Evolutionary conservation across 1,140 invertebrate genomes (phyloP).

Genomic region (Vanessa atalanta): DNA sequence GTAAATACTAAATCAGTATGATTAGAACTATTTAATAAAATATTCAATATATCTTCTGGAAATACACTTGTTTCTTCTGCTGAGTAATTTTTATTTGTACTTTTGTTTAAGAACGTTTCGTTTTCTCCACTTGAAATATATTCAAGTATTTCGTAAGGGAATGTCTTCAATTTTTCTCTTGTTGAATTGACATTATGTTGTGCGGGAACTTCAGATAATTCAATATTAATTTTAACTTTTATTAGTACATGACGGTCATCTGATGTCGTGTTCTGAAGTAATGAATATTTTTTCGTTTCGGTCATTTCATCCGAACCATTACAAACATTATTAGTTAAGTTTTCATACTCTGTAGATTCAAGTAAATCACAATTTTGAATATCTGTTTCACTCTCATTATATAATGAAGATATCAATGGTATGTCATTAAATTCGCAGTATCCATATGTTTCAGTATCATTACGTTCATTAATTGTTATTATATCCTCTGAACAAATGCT

Average conservation of each 20-base stretch:
- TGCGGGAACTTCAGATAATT: neutral
- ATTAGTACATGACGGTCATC: neutral
- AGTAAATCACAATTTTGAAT: neutral
- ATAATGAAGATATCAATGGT: neutral
- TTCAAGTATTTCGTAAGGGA: neutral
- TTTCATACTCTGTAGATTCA: neutral
- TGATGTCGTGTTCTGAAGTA: neutral
- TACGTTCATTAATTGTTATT: neutral
- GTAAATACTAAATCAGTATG: neutral
- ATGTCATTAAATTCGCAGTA: neutral
- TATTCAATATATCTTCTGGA: neutral
- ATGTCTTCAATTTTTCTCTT: neutral
- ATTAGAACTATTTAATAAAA: neutral
- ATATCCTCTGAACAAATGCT: neutral
- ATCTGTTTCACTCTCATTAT: neutral
- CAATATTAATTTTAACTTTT: conserved; percentile 11
- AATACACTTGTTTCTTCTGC: neutral
- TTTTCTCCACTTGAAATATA: neutral
- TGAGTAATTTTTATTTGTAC: neutral
- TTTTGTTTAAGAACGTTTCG: neutral
- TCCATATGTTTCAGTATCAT: neutral
- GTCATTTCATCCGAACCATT: neutral
- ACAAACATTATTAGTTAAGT: neutral
- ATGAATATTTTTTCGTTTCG: neutral
- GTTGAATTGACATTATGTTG: neutral